Evolutionary conservation across 1,140 invertebrate genomes (phyloP).

Genomic region (Frieseomelitta varia): DNA sequence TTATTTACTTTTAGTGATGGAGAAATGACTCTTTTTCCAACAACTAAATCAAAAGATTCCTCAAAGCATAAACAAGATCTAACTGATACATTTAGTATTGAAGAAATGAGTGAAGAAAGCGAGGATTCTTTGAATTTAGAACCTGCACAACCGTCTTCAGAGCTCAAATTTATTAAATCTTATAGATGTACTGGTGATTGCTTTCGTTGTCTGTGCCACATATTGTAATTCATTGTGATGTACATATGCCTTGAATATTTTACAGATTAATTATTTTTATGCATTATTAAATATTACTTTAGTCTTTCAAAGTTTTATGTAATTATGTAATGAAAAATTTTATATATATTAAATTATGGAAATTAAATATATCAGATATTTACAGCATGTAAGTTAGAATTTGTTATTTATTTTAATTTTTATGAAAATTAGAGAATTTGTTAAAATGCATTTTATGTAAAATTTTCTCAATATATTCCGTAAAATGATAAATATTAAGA

Average conservation of each 20-base stretch:
- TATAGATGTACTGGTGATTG: constrained; percentile 72
- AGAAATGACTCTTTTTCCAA: constrained; percentile 83
- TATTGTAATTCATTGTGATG: constrained; percentile 69
- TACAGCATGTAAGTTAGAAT: constrained; percentile 15
- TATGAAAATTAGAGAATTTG: constrained; percentile 8
- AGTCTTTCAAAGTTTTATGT: constrained; percentile 19
- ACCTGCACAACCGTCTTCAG: constrained; percentile 67
- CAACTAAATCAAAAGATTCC: constrained; percentile 79
- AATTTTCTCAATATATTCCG: constrained; percentile 1
- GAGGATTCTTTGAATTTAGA: constrained; percentile 83
- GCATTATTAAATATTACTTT: constrained; percentile 44
- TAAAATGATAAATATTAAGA: constrained; percentile 16
- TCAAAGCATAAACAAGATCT: constrained; percentile 83
- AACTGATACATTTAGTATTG: constrained; percentile 85
- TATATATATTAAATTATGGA: constrained; percentile 5
- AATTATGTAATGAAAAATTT: constrained; percentile 15
- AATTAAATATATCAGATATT: constrained; percentile 33
- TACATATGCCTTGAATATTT: constrained; percentile 12
- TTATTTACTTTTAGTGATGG: constrained; percentile 80
- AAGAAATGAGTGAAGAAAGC: constrained; percentile 85
- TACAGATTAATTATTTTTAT: constrained; percentile 37
- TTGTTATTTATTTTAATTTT: constrained; percentile 4
- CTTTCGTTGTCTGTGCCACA: constrained; percentile 78
- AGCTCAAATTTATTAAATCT: constrained; percentile 73
- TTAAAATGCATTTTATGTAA: neutral